Percentiles rank a stretch among this genome's conserved stretches.
Evolutionary conservation across 1,140 invertebrate species (phyloP).

Genomic region (Diploscapter pachys): DNA sequence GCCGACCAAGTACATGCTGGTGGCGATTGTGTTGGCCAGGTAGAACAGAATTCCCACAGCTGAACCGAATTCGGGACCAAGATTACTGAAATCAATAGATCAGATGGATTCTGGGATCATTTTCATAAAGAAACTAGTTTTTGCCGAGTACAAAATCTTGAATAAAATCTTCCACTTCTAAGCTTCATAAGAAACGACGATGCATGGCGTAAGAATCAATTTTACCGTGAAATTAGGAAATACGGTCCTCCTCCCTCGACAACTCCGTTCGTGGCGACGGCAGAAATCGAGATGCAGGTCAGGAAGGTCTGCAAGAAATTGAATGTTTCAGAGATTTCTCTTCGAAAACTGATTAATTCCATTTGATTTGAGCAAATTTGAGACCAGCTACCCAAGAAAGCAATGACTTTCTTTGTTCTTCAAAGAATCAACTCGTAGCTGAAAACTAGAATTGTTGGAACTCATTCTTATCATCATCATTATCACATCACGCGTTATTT

Average conservation of each 20-base stretch:
- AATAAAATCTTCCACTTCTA: too few species aligned
- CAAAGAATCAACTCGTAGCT: not conserved
- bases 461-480: not conserved
- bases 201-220: too few species aligned
- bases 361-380: not conserved
- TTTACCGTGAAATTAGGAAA: slow-evolving; percentile 84
- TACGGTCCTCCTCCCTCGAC: slow-evolving; percentile 86
- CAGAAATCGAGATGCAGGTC: slow-evolving; percentile 96
- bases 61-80: slow-evolving; percentile 96
- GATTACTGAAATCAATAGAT: slow-evolving; percentile 62
- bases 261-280: slow-evolving; percentile 97
- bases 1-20: slow-evolving; percentile 94
- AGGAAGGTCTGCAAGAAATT: slow-evolving; percentile 77
- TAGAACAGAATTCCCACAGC: slow-evolving; percentile 98
- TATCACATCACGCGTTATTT: not conserved
- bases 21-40: slow-evolving; percentile 94
- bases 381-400: not conserved
- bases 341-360: slow-evolving; percentile 5
- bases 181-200: too few species aligned
- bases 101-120: too few species aligned
- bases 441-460: not conserved
- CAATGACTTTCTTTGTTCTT: not conserved
- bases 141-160: too few species aligned
- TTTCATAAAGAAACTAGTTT: too few species aligned
- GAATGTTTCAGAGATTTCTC: not conserved